A percentile compares a stretch with the other conserved stretches of the same genome.
phyloP scores from a whole-genome alignment of 2,888 invertebrate genomes.

The Sinhomidia bicolor region DNA sequence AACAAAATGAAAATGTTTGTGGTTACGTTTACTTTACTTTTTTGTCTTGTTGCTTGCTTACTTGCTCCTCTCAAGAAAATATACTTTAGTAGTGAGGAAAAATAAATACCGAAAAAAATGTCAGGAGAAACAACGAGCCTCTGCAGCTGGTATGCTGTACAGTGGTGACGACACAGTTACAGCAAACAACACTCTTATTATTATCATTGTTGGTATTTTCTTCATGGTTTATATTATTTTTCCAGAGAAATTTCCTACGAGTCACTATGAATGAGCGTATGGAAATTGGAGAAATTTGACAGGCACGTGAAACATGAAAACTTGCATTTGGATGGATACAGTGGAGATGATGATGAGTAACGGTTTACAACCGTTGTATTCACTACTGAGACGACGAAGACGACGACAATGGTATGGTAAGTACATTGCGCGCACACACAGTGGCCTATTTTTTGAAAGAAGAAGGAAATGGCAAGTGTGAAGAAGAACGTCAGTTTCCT shows the following conservation, averaged over 20 bases:
- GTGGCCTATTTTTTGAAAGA: neutral
- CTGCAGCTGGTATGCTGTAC: neutral
- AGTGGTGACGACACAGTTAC: constrained; percentile 3
- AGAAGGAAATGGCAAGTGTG: neutral
- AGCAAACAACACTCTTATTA: neutral
- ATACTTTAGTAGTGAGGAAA: neutral
- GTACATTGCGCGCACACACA: neutral
- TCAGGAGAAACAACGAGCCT: too few species aligned
- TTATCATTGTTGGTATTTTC: constrained; percentile 11
- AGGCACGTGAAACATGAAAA: too few species aligned
- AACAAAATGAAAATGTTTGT: neutral
- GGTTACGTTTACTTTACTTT: neutral
- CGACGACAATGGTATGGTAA: too few species aligned
- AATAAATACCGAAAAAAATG: too few species aligned
- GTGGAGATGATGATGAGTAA: too few species aligned
- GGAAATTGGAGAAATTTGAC: too few species aligned
- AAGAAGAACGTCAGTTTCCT: neutral
- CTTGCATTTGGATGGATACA: too few species aligned
- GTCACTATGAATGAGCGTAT: too few species aligned
- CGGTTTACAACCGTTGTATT: neutral
- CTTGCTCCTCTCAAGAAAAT: too few species aligned
- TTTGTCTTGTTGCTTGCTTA: neutral
- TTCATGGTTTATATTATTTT: neutral
- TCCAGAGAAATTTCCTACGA: too few species aligned
- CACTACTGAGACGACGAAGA: neutral